Evolutionary conservation across 35 echinoderm and acorn worm genomes (phyloP).

Genomic region (Stichopus chloronotus): DNA sequence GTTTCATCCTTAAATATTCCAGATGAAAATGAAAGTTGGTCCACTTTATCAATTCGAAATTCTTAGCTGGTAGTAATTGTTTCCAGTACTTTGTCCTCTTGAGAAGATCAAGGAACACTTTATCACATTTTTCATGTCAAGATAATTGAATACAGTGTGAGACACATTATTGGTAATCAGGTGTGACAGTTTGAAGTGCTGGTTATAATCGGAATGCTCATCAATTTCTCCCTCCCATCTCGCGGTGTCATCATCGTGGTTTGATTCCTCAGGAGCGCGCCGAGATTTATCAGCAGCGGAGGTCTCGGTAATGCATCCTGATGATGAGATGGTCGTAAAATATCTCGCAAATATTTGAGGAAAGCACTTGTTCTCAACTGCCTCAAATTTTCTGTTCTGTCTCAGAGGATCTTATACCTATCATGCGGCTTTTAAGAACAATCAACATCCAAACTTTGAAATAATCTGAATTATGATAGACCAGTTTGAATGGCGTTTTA

Average conservation of each 20-base stretch:
- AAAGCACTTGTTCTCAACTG: not conserved
- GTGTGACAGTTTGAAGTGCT: not conserved
- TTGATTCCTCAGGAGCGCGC: not conserved
- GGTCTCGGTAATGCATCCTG: not conserved
- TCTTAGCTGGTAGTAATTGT: too few species aligned
- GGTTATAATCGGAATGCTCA: not conserved
- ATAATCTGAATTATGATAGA: not conserved
- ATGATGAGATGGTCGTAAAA: not conserved
- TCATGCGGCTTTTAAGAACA: not conserved
- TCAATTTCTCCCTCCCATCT: not conserved
- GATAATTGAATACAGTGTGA: not conserved
- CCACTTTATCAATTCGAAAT: too few species aligned
- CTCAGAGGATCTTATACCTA: not conserved
- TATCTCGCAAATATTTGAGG: not conserved
- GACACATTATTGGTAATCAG: not conserved
- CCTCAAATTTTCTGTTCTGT: not conserved
- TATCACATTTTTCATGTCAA: too few species aligned
- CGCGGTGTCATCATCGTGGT: not conserved
- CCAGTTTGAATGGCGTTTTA: not conserved
- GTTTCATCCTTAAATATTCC: too few species aligned
- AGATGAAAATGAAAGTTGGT: too few species aligned
- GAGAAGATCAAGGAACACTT: too few species aligned
- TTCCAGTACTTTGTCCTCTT: too few species aligned
- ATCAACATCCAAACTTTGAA: not conserved
- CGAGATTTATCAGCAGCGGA: not conserved